Conservation (phyloP, 2,113 vertebrate genomes). For the Thryonomys swinderianus region DNA sequence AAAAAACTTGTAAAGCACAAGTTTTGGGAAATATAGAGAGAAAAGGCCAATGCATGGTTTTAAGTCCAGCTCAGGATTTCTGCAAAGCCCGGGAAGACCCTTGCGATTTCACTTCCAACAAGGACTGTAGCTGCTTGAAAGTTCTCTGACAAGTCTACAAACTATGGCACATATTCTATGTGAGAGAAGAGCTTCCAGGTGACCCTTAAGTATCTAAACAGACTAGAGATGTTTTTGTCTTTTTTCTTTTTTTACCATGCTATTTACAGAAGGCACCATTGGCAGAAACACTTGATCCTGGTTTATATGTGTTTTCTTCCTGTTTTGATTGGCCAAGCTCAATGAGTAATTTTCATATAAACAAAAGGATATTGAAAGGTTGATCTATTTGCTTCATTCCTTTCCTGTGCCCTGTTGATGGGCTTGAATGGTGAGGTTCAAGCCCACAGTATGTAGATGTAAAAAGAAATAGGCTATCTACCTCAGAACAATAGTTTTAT, state of each 20-base stretch:
- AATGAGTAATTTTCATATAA: constrained; percentile 81
- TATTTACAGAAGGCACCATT: constrained; percentile 74
- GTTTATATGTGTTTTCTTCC: constrained; percentile 70
- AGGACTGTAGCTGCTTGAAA: neutral
- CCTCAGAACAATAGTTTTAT: neutral
- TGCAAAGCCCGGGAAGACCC: neutral
- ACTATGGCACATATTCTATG: neutral
- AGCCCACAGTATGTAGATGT: neutral
- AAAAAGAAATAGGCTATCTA: neutral
- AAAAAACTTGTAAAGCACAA: neutral
- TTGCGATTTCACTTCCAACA: neutral
- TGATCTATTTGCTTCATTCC: constrained; percentile 66
- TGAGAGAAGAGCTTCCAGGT: neutral
- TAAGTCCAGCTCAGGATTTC: neutral
- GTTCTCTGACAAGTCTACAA: neutral
- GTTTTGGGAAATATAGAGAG: neutral
- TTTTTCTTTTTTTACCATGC: neutral
- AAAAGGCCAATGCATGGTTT: neutral
- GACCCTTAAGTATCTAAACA: neutral
- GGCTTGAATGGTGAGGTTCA: constrained; percentile 51
- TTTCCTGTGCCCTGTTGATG: constrained; percentile 54
- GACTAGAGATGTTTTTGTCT: constrained; percentile 54
- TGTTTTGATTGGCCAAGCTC: constrained; percentile 78
- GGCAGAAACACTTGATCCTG: constrained; percentile 66
- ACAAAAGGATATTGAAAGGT: constrained; percentile 70